A percentile compares a stretch with the other conserved stretches of the same genome.
phyloP scores from a whole-genome alignment of 2,888 invertebrate genomes.

The Anoncus sp. region DNA sequence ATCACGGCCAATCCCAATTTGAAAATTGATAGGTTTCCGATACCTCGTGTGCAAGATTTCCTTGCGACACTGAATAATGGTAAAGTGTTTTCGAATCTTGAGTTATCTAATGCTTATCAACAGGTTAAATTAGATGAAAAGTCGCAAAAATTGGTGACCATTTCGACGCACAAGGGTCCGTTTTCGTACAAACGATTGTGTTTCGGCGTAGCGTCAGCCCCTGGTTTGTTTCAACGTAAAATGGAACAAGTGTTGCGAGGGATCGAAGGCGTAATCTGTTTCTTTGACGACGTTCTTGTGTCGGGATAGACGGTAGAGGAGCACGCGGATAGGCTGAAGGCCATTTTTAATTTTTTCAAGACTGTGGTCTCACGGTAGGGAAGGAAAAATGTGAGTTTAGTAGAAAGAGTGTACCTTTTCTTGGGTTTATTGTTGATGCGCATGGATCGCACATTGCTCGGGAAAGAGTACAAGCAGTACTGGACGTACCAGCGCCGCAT shows the following conservation, averaged over 20 bases:
- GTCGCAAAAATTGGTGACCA: constrained; percentile 12
- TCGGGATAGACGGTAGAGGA: constrained; percentile 46
- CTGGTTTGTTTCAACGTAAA: constrained; percentile 56
- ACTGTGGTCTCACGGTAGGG: constrained; percentile 24
- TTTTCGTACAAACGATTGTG: constrained; percentile 26
- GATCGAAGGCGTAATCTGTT: constrained; percentile 70
- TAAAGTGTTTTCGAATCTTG: constrained; percentile 66
- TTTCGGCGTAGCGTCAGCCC: constrained; percentile 44
- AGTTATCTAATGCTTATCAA: constrained; percentile 17
- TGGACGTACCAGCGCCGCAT: constrained; percentile 21
- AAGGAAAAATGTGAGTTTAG: constrained; percentile 38
- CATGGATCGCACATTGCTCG: not conserved
- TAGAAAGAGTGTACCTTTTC: constrained; percentile 22
- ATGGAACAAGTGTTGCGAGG: constrained; percentile 74
- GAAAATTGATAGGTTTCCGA: constrained; percentile 54
- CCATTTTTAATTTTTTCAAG: constrained; percentile 5
- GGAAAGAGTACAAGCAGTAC: constrained; percentile 10
- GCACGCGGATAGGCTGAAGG: constrained; percentile 3
- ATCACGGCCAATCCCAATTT: constrained; percentile 49
- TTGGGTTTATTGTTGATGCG: constrained; percentile 25
- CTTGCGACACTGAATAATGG: constrained; percentile 62
- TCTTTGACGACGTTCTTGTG: constrained; percentile 75
- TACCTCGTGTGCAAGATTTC: constrained; percentile 57
- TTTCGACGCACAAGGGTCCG: not conserved
- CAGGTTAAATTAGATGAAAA: constrained; percentile 20